phyloP scores from a whole-genome alignment of 2,888 invertebrate species.

The Tetanocera ferruginea region DNA sequence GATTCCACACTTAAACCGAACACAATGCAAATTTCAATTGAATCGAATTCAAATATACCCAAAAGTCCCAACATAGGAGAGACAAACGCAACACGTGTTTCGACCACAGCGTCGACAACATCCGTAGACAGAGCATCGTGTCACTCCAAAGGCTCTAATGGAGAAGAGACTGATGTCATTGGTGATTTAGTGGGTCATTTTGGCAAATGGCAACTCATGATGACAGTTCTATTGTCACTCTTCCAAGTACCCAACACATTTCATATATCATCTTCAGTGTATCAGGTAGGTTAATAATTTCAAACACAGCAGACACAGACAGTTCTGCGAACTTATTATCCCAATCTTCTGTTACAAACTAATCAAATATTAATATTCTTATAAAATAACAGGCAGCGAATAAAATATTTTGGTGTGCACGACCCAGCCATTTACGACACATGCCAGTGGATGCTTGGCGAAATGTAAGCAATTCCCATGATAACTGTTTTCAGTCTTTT shows the following conservation, averaged over 20 bases:
- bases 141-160: slow-evolving; percentile 41
- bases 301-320: too few relatives aligned
- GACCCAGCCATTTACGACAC: slow-evolving; percentile 73
- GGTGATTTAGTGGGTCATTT: slow-evolving; percentile 80
- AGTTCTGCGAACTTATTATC: neutral
- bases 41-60: slow-evolving; percentile 43
- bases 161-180: slow-evolving; percentile 76
- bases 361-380: neutral
- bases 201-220: slow-evolving; percentile 82
- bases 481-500: slow-evolving; percentile 74
- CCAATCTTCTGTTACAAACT: neutral
- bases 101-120: slow-evolving; percentile 38
- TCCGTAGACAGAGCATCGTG: slow-evolving; percentile 34
- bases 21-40: slow-evolving; percentile 31
- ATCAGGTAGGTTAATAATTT: slow-evolving; percentile 72
- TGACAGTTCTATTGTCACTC: slow-evolving; percentile 81
- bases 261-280: slow-evolving; percentile 83
- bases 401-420: slow-evolving; percentile 79
- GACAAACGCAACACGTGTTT: slow-evolving; percentile 35
- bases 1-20: slow-evolving; percentile 31
- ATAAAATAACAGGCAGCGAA: slow-evolving; percentile 72
- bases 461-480: slow-evolving; percentile 76
- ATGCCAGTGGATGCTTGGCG: slow-evolving; percentile 75
- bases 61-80: neutral
- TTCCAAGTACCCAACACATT: slow-evolving; percentile 86